Conservation (phyloP, 2,888 invertebrate species). For the Yponomeuta sedellus region DNA sequence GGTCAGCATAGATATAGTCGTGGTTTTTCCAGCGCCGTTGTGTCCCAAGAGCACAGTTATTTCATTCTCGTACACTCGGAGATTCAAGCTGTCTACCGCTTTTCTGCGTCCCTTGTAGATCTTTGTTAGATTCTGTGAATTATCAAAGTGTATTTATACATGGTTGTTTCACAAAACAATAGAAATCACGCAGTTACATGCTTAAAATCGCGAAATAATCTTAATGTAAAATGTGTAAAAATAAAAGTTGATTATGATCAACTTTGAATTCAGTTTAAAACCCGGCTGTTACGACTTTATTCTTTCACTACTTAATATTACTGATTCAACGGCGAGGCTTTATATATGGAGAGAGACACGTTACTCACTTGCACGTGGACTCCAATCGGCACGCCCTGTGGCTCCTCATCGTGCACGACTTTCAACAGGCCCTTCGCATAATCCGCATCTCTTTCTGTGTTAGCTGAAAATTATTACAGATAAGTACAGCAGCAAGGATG, state of each 20-base stretch:
- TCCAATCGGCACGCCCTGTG: constrained; percentile 59
- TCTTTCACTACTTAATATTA: no score
- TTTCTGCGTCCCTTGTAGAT: constrained; percentile 74
- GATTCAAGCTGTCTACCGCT: constrained; percentile 82
- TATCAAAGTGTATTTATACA: no score
- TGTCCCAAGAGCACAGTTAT: constrained; percentile 84
- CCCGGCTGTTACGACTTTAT: no score
- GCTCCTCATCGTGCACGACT: constrained; percentile 66
- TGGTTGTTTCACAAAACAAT: no score
- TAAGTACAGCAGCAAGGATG: no score
- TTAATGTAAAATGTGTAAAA: no score
- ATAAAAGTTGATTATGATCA: no score
- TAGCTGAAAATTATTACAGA: neutral
- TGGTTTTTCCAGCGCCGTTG: constrained; percentile 96
- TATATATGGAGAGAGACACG: neutral
- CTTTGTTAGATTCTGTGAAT: constrained; percentile 79
- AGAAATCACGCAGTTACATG: no score
- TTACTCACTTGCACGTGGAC: constrained; percentile 54
- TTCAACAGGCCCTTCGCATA: constrained; percentile 47
- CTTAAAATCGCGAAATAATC: no score
- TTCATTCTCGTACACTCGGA: constrained; percentile 92
- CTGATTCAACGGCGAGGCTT: no score
- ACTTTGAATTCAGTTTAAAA: no score
- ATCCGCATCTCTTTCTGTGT: constrained; percentile 1
- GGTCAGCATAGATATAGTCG: constrained; percentile 95